Percentiles rank a stretch among this genome's conserved stretches.
Conservation (phyloP, 2,113 vertebrate species). For the Sebastes fasciatus region DNA sequence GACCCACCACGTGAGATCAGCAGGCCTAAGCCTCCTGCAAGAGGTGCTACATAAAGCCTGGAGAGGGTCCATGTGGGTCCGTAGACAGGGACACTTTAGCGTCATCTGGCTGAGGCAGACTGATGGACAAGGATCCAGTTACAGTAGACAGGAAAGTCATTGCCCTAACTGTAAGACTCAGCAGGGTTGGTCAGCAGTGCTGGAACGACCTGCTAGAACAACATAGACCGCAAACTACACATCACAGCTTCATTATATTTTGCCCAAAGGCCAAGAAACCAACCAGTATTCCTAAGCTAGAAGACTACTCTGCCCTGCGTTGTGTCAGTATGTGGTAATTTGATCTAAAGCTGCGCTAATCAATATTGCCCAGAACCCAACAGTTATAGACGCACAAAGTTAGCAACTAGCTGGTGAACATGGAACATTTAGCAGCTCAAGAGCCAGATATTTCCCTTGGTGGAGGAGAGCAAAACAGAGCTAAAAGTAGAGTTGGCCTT, state of each 20-base stretch:
- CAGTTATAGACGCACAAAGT: neutral
- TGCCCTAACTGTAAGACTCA: neutral
- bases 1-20: conserved; percentile 40
- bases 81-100: neutral
- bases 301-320: neutral
- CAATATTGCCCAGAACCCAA: neutral
- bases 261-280: neutral
- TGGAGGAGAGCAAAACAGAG: neutral
- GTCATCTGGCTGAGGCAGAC: neutral
- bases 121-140: neutral
- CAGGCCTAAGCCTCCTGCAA: conserved; percentile 24
- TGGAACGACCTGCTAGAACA: neutral
- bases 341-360: neutral
- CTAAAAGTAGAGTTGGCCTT: neutral
- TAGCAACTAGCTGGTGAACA: neutral
- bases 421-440: neutral
- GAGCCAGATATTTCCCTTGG: neutral
- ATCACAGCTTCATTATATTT: no score
- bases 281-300: neutral
- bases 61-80: neutral
- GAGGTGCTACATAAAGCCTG: conserved; percentile 4
- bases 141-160: neutral
- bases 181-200: neutral
- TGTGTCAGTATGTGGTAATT: neutral
- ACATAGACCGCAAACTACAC: neutral